phyloP scores from a whole-genome alignment of 2,113 vertebrate genomes.

The Gymnorhina tibicen region DNA sequence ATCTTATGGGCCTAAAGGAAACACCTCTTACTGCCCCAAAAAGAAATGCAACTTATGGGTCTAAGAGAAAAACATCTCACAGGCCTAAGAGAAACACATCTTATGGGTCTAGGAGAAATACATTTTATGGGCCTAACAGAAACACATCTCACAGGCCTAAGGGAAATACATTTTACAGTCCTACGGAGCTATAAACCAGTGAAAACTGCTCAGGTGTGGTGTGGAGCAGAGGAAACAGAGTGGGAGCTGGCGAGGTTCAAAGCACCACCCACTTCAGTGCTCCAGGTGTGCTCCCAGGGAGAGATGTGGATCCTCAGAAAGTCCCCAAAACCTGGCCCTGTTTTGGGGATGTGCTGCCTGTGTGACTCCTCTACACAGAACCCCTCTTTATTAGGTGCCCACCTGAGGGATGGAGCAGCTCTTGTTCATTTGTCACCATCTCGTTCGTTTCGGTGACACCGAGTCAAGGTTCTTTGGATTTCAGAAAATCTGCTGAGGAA shows the following conservation, averaged over 20 bases:
- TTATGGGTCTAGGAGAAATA: background rate
- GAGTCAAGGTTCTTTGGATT: background rate
- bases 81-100: background rate
- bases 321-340: background rate
- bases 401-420: background rate
- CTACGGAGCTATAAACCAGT: background rate
- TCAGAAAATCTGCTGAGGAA: background rate
- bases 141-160: background rate
- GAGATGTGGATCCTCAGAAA: background rate
- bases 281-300: background rate
- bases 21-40: rapidly evolving
- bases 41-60: background rate
- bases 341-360: background rate
- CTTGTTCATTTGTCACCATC: background rate
- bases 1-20: background rate
- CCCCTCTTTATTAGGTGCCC: rapidly evolving
- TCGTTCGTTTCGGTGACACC: background rate
- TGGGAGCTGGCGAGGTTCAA: background rate
- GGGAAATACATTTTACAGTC: background rate
- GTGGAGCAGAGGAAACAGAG: background rate
- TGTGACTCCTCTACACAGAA: background rate
- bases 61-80: background rate
- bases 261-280: background rate
- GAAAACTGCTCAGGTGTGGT: background rate
- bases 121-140: no score